Conservation (phyloP, 2,113 vertebrate genomes). For the Marmota flaviventris region DNA sequence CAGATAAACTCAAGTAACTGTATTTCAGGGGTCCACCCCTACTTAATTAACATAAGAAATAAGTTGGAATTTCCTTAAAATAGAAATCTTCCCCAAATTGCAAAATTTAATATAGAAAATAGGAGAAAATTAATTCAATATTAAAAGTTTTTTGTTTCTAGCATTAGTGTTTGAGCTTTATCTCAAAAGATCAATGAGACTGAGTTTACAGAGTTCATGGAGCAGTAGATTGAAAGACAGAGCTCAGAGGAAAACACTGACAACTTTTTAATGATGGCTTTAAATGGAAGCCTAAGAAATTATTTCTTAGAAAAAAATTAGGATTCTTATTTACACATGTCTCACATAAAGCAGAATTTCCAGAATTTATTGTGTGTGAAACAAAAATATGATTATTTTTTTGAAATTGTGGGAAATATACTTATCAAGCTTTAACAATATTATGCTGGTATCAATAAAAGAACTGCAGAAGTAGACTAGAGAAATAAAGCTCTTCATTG, state of each 20-base stretch:
- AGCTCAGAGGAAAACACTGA: constrained; percentile 1
- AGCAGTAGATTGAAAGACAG: not conserved
- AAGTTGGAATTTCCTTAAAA: constrained; percentile 7
- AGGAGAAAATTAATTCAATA: constrained; percentile 6
- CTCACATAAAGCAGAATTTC: not conserved
- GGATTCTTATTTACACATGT: not conserved
- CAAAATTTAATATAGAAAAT: not conserved
- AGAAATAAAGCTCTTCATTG: not conserved
- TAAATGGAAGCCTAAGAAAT: not conserved
- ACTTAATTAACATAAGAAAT: not conserved
- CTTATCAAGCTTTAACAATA: not conserved
- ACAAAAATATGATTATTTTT: not conserved
- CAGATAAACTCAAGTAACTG: not conserved
- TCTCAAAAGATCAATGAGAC: constrained; percentile 49
- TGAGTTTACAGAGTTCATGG: not conserved
- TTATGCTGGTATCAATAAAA: not conserved
- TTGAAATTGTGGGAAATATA: not conserved
- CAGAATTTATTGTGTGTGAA: not conserved
- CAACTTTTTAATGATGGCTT: not conserved
- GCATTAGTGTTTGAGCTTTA: constrained; percentile 22
- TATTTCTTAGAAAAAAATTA: not conserved
- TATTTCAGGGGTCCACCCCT: not conserved
- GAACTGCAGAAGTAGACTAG: not conserved
- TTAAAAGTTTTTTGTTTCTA: not conserved
- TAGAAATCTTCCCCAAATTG: not conserved